Conservation (phyloP, 2,797 vertebrate genomes). For the Notoglanidium macrostoma region DNA sequence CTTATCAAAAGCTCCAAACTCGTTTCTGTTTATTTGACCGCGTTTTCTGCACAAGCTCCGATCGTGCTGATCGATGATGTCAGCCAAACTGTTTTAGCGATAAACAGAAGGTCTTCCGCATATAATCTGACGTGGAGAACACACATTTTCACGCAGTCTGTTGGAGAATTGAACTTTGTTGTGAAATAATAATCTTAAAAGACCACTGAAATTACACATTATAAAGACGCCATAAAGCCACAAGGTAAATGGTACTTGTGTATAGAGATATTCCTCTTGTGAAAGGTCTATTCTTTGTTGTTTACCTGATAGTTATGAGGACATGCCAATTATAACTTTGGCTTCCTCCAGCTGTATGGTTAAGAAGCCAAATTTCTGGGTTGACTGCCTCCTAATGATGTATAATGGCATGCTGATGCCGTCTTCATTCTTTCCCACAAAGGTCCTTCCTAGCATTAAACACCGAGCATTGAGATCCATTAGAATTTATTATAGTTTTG, state of each 20-base stretch:
- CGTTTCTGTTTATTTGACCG: neutral
- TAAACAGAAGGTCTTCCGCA: neutral
- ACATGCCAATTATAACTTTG: slow-evolving; percentile 18
- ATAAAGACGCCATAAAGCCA: neutral
- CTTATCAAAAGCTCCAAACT: neutral
- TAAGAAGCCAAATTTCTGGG: slow-evolving; percentile 16
- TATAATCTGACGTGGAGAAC: neutral
- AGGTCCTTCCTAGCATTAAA: neutral
- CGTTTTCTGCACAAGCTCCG: neutral
- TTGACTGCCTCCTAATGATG: slow-evolving; percentile 5
- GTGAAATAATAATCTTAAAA: neutral
- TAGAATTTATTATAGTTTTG: slow-evolving; percentile 21
- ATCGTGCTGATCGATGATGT: neutral
- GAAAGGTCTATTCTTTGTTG: neutral
- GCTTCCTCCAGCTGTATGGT: slow-evolving; percentile 16
- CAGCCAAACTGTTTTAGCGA: neutral
- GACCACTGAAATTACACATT: neutral
- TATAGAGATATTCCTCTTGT: neutral
- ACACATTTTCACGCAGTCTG: no score
- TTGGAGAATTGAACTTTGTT: neutral
- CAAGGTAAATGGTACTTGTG: slow-evolving; percentile 4
- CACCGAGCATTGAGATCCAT: neutral
- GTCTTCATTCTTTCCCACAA: slow-evolving; percentile 10
- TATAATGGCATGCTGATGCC: slow-evolving; percentile 19
- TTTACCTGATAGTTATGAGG: slow-evolving; percentile 14